These are phyloP conservation scores for Dysdera silvatica DNA, from an alignment of 1,140 invertebrate species.

Conservation along the genomic window DNA sequence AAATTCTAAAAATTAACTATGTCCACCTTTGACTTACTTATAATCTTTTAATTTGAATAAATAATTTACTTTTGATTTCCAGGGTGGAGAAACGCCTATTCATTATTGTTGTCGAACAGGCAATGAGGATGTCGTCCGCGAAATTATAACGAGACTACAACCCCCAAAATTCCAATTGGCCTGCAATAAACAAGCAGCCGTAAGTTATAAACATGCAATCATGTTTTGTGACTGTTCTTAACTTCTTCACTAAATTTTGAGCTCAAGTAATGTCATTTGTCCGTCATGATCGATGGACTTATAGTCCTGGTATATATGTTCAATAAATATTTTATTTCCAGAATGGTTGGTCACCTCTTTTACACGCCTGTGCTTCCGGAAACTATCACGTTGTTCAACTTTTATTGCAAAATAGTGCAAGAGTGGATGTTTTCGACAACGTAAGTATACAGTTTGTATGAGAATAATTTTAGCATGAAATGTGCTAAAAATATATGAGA, in stretches of 20 bases:
- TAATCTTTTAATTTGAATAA: not conserved
- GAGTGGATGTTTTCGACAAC: constrained; percentile 96
- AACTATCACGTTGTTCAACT: constrained; percentile 52
- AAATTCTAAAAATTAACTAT: no score
- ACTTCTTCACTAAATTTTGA: not conserved
- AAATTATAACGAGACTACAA: constrained; percentile 84
- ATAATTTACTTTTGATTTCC: constrained; percentile 31
- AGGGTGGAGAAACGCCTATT: constrained; percentile 84
- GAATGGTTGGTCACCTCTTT: constrained; percentile 87
- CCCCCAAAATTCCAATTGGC: constrained; percentile 79
- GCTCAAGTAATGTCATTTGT: not conserved
- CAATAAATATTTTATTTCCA: constrained; percentile 34
- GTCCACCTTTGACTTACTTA: not conserved
- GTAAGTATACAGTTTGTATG: constrained; percentile 48
- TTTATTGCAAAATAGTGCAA: constrained; percentile 63
- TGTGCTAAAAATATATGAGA: no score
- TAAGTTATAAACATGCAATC: constrained; percentile 35
- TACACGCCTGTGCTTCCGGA: constrained; percentile 69
- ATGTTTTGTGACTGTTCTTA: no score
- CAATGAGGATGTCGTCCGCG: constrained; percentile 89
- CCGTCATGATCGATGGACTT: not conserved
- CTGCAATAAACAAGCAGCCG: constrained; percentile 79
- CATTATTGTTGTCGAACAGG: constrained; percentile 90
- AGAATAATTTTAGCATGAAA: not conserved
- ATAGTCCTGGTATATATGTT: not conserved